phyloP scores from a whole-genome alignment of 2,888 invertebrate genomes.

The Mesorhabditis spiculigera region DNA sequence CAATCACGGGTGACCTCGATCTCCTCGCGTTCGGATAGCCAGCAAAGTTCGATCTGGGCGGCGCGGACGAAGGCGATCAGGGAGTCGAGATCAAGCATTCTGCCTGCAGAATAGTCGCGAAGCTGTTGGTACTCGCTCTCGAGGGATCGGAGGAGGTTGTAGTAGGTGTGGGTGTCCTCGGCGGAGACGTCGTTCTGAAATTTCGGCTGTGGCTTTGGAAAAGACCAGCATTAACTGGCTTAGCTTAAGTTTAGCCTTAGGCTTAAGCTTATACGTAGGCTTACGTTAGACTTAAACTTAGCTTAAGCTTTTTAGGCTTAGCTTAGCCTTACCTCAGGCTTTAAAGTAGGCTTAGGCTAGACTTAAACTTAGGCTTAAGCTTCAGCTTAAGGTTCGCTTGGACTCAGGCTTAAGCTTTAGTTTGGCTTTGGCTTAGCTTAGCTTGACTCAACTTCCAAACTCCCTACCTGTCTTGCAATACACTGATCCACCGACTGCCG shows the following conservation, averaged over 20 bases:
- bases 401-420: no score
- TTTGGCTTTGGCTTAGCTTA: no score
- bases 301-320: no score
- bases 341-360: no score
- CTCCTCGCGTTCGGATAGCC: slow-evolving; percentile 93
- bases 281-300: no score
- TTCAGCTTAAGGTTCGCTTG: no score
- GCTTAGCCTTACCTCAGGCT: no score
- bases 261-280: no score
- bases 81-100: slow-evolving; percentile 84
- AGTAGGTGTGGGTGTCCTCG: slow-evolving; percentile 83
- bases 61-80: slow-evolving; percentile 76
- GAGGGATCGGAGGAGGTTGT: slow-evolving; percentile 80
- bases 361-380: no score
- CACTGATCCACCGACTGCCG: slow-evolving; percentile 83
- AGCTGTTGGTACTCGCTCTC: slow-evolving; percentile 89
- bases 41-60: slow-evolving; percentile 77
- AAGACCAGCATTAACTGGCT: no score
- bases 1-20: slow-evolving; percentile 86
- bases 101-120: slow-evolving; percentile 70
- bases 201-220: no score
- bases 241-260: no score
- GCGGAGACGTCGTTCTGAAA: slow-evolving; percentile 62
- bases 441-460: not conserved
- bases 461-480: slow-evolving; percentile 71